A percentile compares a stretch with the other conserved stretches of the same genome.
Conservation (phyloP, 2,888 invertebrate genomes). For the Tuberolachnus salignus region DNA sequence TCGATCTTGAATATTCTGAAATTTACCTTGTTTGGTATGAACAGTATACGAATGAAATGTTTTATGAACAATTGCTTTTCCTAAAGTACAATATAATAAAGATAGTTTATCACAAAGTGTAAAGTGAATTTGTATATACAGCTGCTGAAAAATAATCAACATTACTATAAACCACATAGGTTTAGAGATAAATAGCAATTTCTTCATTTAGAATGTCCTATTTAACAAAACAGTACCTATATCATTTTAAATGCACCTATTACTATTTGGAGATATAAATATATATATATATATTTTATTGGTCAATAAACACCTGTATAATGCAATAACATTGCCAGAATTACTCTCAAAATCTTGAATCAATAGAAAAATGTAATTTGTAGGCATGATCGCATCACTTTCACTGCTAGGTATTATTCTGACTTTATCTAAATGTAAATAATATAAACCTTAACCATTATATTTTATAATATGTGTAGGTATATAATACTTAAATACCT, state of each 20-base stretch:
- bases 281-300: slow-evolving; percentile 29
- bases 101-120: neutral
- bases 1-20: slow-evolving; percentile 73
- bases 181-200: slow-evolving; percentile 59
- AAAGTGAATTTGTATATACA: slow-evolving; percentile 64
- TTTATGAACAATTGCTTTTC: slow-evolving; percentile 71
- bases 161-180: slow-evolving; percentile 77
- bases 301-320: slow-evolving; percentile 48
- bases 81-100: slow-evolving; percentile 60
- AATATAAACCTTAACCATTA: slow-evolving; percentile 26
- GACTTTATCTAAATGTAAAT: slow-evolving; percentile 27
- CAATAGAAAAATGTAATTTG: slow-evolving; percentile 62
- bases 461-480: neutral
- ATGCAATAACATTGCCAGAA: slow-evolving; percentile 60
- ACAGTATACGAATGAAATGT: slow-evolving; percentile 86
- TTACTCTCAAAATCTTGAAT: slow-evolving; percentile 61
- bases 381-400: slow-evolving; percentile 52
- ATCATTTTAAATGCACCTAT: neutral
- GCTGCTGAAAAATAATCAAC: slow-evolving; percentile 80
- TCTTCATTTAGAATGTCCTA: slow-evolving; percentile 44
- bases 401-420: slow-evolving; percentile 48
- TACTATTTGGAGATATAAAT: neutral
- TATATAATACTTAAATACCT: neutral
- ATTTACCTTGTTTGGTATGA: slow-evolving; percentile 80
- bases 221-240: neutral